phyloP scores from a whole-genome alignment of 2,113 vertebrate species.

The Actenoides hombroni region DNA sequence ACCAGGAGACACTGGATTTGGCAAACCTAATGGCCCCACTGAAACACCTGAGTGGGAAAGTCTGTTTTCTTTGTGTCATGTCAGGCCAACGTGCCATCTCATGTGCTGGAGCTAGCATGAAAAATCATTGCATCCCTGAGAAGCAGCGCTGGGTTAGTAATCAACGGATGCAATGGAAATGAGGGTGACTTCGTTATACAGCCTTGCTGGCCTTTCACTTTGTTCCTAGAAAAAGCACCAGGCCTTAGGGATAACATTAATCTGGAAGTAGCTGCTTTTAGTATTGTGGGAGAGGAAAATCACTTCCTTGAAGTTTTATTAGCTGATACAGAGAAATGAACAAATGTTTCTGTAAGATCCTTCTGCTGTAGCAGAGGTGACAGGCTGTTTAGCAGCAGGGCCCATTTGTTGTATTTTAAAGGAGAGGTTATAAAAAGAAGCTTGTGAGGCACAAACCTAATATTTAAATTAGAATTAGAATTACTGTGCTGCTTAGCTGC shows the following conservation, averaged over 20 bases:
- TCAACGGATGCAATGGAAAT: neutral
- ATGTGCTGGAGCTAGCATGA: neutral
- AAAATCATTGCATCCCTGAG: neutral
- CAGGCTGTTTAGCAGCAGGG: neutral
- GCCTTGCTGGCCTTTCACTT: neutral
- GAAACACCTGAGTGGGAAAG: conserved; percentile 11
- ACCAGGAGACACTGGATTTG: neutral
- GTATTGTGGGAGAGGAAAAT: neutral
- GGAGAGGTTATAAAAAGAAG: neutral
- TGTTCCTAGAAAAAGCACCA: neutral
- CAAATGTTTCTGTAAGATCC: neutral
- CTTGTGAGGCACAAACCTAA: neutral
- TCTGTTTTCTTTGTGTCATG: neutral
- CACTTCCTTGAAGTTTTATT: neutral
- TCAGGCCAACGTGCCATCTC: neutral
- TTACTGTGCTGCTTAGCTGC: neutral
- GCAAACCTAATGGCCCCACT: neutral
- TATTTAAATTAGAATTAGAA: no score
- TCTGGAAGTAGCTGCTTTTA: neutral
- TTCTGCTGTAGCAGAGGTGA: neutral
- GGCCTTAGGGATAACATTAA: neutral
- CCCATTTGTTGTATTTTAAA: neutral
- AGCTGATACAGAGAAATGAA: neutral
- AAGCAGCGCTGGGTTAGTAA: conserved; percentile 25
- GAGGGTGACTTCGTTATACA: neutral